These are phyloP conservation scores for Henricia sp. DNA, from an alignment of 53 echinoderm and acorn worm genomes.

Conservation along the genomic window DNA sequence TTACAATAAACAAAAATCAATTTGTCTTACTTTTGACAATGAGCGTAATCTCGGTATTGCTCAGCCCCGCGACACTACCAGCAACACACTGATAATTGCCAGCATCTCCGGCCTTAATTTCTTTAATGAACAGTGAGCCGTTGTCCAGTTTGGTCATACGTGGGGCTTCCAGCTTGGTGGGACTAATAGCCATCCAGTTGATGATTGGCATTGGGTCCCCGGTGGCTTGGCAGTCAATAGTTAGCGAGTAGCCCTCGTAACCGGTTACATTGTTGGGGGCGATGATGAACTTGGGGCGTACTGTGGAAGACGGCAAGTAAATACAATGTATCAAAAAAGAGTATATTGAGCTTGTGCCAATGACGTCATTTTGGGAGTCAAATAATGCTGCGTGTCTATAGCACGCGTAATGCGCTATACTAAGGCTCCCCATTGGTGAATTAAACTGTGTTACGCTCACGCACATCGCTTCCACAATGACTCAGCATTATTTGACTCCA, in stretches of 20 bases:
- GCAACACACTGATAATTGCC: conserved; percentile 93
- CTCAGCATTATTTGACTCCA: no score
- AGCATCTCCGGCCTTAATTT: conserved; percentile 67
- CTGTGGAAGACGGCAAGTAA: conserved; percentile 63
- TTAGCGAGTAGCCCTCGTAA: conserved; percentile 71
- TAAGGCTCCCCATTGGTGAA: no score
- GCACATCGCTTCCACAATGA: no score
- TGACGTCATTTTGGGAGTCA: no score
- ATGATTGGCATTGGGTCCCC: conserved; percentile 87
- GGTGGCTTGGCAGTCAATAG: conserved; percentile 82
- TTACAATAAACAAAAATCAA: background rate
- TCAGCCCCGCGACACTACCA: conserved; percentile 88
- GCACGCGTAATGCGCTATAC: no score
- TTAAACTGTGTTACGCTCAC: no score
- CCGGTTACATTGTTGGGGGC: conserved; percentile 74
- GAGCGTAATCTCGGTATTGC: conserved; percentile 77
- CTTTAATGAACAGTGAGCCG: conserved; percentile 72
- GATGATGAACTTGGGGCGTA: conserved; percentile 82
- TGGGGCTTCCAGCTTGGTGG: conserved; percentile 41
- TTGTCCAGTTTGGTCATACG: conserved; percentile 61
- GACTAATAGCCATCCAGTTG: conserved; percentile 72
- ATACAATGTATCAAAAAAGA: background rate
- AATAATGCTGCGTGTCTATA: no score
- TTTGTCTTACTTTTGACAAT: conserved; percentile 73
- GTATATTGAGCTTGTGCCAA: no score